A percentile compares a stretch with the other conserved stretches of the same genome.
Conservation (phyloP, 2,797 vertebrate species). For the Sebastolobus altivelis region DNA sequence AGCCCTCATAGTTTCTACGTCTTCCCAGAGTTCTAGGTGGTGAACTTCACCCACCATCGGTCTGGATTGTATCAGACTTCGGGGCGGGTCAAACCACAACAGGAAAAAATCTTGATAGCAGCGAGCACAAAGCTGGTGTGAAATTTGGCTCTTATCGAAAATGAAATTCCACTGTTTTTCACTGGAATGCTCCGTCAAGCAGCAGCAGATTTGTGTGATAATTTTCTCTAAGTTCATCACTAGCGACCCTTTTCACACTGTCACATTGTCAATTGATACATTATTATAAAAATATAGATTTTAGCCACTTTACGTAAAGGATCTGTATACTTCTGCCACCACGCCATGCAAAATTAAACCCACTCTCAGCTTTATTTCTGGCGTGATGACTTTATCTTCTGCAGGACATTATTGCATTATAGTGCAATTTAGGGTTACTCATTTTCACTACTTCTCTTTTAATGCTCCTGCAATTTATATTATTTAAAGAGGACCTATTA, state of each 20-base stretch:
- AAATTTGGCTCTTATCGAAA: not conserved
- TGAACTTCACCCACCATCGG: slow-evolving; percentile 31
- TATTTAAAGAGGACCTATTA: not conserved
- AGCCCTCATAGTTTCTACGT: slow-evolving; percentile 31
- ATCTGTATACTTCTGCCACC: not conserved
- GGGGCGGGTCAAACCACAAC: slow-evolving; percentile 34
- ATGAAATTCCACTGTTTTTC: slow-evolving; percentile 6
- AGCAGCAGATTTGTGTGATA: not conserved
- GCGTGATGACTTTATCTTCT: not conserved
- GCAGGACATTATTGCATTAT: not conserved
- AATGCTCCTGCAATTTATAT: not conserved
- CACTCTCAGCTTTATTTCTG: not conserved
- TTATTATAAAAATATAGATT: not conserved
- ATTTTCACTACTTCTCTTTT: not conserved
- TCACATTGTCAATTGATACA: not conserved
- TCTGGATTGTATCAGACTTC: slow-evolving; percentile 34
- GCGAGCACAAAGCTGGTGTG: not conserved
- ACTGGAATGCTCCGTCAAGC: not conserved
- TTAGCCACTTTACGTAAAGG: not conserved
- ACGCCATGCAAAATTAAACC: not conserved
- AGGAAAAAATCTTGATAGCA: slow-evolving; percentile 14
- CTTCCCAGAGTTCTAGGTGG: slow-evolving; percentile 31
- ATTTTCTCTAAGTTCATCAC: not conserved
- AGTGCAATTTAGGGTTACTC: not conserved
- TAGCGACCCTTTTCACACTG: not conserved